Conservation (phyloP, 2,888 invertebrate species). For the Caradrina kadenii region DNA sequence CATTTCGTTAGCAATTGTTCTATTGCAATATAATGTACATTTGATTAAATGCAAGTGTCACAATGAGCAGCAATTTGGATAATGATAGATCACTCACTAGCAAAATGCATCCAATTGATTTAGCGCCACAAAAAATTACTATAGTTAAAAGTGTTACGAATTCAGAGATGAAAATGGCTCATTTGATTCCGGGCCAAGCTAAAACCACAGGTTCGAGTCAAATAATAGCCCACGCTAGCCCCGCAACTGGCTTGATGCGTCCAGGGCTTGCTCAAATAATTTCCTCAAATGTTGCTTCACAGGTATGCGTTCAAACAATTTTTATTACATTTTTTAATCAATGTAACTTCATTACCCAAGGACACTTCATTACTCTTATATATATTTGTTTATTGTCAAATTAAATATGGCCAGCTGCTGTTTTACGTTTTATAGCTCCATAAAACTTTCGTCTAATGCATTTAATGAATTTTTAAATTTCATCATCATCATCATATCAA, state of each 20-base stretch:
- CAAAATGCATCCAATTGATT: conserved; percentile 91
- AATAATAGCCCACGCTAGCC: conserved; percentile 81
- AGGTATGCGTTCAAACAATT: conserved; percentile 72
- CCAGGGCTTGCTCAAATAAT: conserved; percentile 85
- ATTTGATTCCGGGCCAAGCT: conserved; percentile 82
- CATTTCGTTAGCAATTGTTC: conserved; percentile 8
- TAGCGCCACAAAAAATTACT: conserved; percentile 89
- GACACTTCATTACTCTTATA: not conserved
- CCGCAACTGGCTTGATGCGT: conserved; percentile 84
- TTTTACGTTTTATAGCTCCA: not conserved
- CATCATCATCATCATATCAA: no score
- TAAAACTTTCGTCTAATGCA: not conserved
- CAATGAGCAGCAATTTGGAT: conserved; percentile 87
- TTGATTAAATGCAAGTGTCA: conserved; percentile 55
- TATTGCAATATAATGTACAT: conserved; percentile 26
- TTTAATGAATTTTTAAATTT: no score
- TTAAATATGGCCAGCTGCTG: conserved; percentile 3
- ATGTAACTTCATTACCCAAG: not conserved
- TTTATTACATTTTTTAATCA: not conserved
- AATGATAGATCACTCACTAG: conserved; percentile 90
- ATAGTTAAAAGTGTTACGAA: conserved; percentile 87
- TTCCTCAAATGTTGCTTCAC: conserved; percentile 84
- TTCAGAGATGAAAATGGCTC: conserved; percentile 87
- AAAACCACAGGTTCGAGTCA: conserved; percentile 82
- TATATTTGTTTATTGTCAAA: conserved; percentile 1